Evolutionary conservation across 2,888 invertebrate genomes (phyloP), one percentile per base, ranked within the genome.

Genomic region (Dusona sp.): DNA sequence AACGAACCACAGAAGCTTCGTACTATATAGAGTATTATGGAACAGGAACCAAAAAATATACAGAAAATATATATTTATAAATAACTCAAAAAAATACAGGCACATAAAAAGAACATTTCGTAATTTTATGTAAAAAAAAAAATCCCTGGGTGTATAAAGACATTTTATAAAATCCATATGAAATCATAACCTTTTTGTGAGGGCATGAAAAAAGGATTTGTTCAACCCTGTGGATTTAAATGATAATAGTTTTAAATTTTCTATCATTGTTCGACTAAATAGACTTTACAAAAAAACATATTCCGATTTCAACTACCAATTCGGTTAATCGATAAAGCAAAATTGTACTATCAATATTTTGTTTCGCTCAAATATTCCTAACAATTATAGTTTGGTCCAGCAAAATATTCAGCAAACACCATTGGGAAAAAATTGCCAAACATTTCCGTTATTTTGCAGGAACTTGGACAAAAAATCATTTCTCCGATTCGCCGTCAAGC

Each of bases 1-100:
- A 84, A 68, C 78, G 74, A 79, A 79, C 79, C 74, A 74, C 38
- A 74, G 45, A 74, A 48, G 57, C 67, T 82, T 48, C 51, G 22
- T 75, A 79, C 70, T 80, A 36, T 75, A 86, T 83, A 33, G 79
- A 48, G 33, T 65, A 22, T 16, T 38, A 51, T 68, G 64, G 65
- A 67, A 57, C 19, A 42, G 36, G 25, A 29, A 22, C 16, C 29
- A 64, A 77, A 72, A 65, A 57, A 75, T 72, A 57, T 25, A 78
- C 42, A 33, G 25, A 38, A 68, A 33, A 74, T 42, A 67, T 16
- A 42, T 54, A 72, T 38, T 78, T 33, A 65, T 45, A 81, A 78
- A 78, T 64, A 81, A 83, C 36, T 36, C 13, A 67, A 68, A 42
- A 51, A 73, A 73, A 68, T 42, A 54, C 2, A 54, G 19, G 4